Conservation (phyloP, 2,113 vertebrate genomes). For the Tetrax tetrax region DNA sequence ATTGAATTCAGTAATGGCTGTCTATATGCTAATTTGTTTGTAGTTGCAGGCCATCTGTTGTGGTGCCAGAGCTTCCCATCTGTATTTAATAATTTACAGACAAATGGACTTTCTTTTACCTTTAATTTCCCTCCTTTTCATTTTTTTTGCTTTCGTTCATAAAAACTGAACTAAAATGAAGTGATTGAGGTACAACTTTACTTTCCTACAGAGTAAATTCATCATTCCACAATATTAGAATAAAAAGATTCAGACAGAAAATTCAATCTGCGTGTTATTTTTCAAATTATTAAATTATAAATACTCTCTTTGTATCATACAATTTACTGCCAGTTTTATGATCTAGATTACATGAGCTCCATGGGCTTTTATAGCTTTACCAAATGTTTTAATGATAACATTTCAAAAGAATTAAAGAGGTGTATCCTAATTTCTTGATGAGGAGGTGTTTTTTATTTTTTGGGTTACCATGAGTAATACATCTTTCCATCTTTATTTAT, state of each 20-base stretch:
- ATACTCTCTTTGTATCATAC: neutral
- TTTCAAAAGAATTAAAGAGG: neutral
- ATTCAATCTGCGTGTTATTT: neutral
- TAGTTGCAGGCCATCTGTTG: constrained; percentile 45
- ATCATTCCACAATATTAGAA: neutral
- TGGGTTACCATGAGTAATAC: neutral
- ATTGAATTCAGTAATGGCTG: constrained; percentile 45
- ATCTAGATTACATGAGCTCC: neutral
- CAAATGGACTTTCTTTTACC: neutral
- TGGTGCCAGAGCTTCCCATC: constrained; percentile 10
- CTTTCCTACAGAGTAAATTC: neutral
- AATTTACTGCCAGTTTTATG: neutral
- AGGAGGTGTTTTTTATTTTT: neutral
- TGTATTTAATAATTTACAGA: constrained; percentile 52
- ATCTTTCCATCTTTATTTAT: neutral
- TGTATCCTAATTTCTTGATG: neutral
- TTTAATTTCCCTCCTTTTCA: neutral
- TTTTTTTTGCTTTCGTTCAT: neutral
- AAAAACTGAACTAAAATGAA: neutral
- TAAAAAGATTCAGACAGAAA: neutral
- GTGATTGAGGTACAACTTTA: neutral
- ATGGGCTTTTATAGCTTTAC: neutral
- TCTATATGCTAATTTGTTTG: constrained; percentile 55
- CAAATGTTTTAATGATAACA: neutral
- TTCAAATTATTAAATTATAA: neutral